Evolutionary conservation across 2,113 vertebrate species (phyloP).

Genomic region (Isurus oxyrinchus): DNA sequence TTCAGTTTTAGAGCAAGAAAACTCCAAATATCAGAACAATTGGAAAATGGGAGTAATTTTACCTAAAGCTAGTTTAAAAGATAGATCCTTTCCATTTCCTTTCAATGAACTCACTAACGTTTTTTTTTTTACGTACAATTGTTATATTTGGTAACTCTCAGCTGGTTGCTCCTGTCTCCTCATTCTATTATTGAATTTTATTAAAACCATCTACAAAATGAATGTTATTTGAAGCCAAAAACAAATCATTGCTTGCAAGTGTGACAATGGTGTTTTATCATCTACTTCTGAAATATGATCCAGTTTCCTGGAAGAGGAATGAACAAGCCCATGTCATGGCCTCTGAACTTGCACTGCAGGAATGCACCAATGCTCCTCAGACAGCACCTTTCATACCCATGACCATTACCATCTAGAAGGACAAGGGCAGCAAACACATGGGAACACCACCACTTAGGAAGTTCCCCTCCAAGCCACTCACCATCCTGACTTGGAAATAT

Average conservation of each 20-base stretch:
- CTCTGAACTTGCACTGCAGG: too few species aligned
- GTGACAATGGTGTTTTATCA: background rate
- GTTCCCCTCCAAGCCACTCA: too few species aligned
- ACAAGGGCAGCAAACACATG: too few species aligned
- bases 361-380: too few species aligned
- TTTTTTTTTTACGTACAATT: background rate
- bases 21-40: background rate
- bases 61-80: background rate
- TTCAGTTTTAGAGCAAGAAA: background rate
- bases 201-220: background rate
- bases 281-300: too few species aligned
- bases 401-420: too few species aligned
- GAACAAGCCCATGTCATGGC: too few species aligned
- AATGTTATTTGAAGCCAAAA: background rate
- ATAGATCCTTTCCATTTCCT: background rate
- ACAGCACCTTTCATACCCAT: too few species aligned
- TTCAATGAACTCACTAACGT: slow-evolving; percentile 7
- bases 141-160: slow-evolving; percentile 5
- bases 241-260: background rate
- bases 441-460: too few species aligned
- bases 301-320: background rate
- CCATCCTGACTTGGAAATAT: too few species aligned
- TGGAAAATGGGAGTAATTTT: slow-evolving; percentile 29
- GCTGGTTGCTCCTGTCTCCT: background rate
- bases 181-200: background rate